Conservation (phyloP, 2,797 vertebrate species). For the Sitta carolinensis region DNA sequence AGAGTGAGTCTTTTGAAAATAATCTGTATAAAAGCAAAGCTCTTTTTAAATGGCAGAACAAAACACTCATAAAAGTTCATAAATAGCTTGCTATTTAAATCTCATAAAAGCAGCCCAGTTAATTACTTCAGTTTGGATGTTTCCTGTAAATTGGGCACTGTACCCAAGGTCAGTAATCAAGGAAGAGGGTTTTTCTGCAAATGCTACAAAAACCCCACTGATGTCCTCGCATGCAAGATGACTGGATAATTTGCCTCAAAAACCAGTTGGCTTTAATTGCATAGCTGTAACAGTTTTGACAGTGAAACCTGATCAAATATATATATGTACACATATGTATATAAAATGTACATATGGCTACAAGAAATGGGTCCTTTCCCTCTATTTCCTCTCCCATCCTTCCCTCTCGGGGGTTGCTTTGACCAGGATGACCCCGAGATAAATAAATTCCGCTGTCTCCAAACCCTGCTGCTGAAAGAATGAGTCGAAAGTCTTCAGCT, state of each 20-base stretch:
- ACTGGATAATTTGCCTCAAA: neutral
- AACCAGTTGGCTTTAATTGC: neutral
- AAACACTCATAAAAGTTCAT: constrained; percentile 76
- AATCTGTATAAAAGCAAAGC: constrained; percentile 69
- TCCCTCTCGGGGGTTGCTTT: too few species aligned
- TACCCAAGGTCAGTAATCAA: constrained; percentile 67
- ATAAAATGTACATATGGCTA: rapidly evolving
- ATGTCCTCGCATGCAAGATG: neutral
- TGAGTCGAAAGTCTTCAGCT: too few species aligned
- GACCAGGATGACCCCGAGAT: too few species aligned
- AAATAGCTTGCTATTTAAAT: constrained; percentile 75
- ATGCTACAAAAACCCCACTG: neutral
- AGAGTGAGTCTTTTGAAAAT: constrained; percentile 71
- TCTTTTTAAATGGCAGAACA: constrained; percentile 70
- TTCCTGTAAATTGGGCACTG: constrained; percentile 62
- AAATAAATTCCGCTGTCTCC: too few species aligned
- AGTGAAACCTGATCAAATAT: neutral
- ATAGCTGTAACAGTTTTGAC: neutral
- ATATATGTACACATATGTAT: neutral
- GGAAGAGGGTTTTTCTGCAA: constrained; percentile 48
- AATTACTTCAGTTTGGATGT: constrained; percentile 77
- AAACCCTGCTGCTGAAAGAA: too few species aligned
- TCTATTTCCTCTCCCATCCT: neutral
- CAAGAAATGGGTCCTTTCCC: rapidly evolving
- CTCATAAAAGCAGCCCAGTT: constrained; percentile 76